These are phyloP conservation scores for Perizoma flavofasciatum DNA, from an alignment of 2,888 invertebrate species.

Conservation along the genomic window DNA sequence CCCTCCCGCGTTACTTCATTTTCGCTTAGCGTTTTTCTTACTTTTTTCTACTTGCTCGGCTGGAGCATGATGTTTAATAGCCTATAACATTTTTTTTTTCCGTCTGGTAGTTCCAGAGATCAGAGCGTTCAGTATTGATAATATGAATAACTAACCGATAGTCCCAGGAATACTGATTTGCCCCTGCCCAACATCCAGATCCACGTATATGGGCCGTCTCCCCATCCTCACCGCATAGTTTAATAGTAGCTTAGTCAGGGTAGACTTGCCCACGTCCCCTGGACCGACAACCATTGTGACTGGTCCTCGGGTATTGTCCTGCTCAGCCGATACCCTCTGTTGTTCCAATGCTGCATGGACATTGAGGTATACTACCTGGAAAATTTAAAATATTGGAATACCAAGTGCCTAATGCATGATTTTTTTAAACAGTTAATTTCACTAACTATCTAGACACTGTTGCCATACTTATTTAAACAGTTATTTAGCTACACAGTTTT, in stretches of 20 bases:
- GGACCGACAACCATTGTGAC: conserved; percentile 97
- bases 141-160: conserved; percentile 84
- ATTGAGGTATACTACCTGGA: conserved; percentile 93
- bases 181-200: conserved; percentile 98
- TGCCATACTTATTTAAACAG: too few species aligned
- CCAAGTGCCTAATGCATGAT: too few species aligned
- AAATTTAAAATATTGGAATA: conserved; percentile 13
- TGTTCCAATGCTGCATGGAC: conserved; percentile 97
- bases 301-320: conserved; percentile 89
- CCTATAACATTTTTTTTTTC: too few species aligned
- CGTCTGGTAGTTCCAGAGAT: too few species aligned
- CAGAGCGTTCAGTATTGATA: background rate
- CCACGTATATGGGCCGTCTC: conserved; percentile 95
- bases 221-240: conserved; percentile 98
- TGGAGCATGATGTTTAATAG: too few species aligned
- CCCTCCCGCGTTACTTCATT: too few species aligned
- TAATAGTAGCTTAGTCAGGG: conserved; percentile 92
- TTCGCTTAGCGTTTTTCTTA: too few species aligned
- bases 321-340: conserved; percentile 92
- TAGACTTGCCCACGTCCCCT: conserved; percentile 98
- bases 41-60: too few species aligned
- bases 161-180: conserved; percentile 96
- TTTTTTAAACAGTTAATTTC: too few species aligned
- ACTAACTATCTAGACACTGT: too few species aligned
- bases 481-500: too few species aligned